Evolutionary conservation across 1,140 invertebrate genomes (phyloP).

Genomic region (Palaemon carinicauda): DNA sequence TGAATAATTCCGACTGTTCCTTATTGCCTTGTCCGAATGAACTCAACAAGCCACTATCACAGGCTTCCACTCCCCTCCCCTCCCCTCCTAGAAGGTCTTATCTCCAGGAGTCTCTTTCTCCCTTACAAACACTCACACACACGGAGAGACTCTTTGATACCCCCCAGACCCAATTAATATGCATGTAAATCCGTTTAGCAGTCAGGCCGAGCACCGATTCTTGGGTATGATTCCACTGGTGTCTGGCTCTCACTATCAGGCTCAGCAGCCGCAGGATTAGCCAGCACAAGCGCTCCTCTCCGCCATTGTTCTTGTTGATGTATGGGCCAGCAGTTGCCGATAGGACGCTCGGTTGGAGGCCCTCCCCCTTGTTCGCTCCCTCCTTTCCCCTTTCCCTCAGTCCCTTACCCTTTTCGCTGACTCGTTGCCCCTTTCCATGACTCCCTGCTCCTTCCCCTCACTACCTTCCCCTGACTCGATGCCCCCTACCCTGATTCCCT

Average conservation of each 20-base stretch:
- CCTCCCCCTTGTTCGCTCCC: not conserved
- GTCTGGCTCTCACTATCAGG: slow-evolving; percentile 36
- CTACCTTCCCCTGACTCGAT: not conserved
- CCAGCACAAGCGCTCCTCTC: slow-evolving; percentile 13
- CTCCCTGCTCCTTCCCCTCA: no score
- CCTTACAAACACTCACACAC: not conserved
- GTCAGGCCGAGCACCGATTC: slow-evolving; percentile 18
- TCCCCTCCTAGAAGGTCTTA: not conserved
- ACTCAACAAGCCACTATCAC: not conserved
- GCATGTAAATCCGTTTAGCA: slow-evolving; percentile 45
- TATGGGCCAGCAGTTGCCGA: slow-evolving; percentile 24
- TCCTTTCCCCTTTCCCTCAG: not conserved
- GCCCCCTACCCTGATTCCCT: not conserved
- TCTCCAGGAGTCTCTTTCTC: not conserved
- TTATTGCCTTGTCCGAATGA: no score
- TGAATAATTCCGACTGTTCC: no score
- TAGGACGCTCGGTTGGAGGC: slow-evolving; percentile 3
- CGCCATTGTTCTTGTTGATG: slow-evolving; percentile 40
- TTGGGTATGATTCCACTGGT: slow-evolving; percentile 26
- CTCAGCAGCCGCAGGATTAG: slow-evolving; percentile 41
- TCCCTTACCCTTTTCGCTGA: no score
- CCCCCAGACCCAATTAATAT: slow-evolving; percentile 39
- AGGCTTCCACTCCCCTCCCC: not conserved
- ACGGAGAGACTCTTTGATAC: slow-evolving; percentile 34
- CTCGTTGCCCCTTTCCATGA: not conserved